A percentile compares a stretch with the other conserved stretches of the same genome.
These are phyloP conservation scores for Ranitomeya variabilis DNA, from an alignment of 2,113 vertebrate genomes.

Conservation along the genomic window DNA sequence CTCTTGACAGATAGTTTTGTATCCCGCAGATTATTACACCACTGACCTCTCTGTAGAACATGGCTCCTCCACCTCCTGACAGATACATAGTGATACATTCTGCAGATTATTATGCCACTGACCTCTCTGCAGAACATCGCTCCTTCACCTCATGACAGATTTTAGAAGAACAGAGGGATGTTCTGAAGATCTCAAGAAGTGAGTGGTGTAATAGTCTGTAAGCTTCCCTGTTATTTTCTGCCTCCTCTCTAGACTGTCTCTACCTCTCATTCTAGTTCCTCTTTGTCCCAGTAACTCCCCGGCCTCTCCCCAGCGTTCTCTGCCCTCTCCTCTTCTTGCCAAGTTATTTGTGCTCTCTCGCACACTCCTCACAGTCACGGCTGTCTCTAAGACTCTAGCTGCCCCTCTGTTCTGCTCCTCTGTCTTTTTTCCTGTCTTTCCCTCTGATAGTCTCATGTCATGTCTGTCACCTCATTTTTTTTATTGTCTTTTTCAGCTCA, in stretches of 20 bases:
- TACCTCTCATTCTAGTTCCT: not conserved
- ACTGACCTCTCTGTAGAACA: not conserved
- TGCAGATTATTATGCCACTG: conserved; percentile 1
- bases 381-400: not conserved
- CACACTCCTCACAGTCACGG: not conserved
- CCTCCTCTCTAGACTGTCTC: not conserved
- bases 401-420: too few relatives aligned
- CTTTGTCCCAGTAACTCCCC: not conserved
- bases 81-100: not conserved
- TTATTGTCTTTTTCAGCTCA: too few relatives aligned
- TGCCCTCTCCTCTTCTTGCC: not conserved
- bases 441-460: too few relatives aligned
- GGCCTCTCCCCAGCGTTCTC: conserved; percentile 3
- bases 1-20: too few relatives aligned
- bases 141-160: too few relatives aligned
- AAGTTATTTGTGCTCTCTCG: not conserved
- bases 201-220: not conserved
- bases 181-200: not conserved
- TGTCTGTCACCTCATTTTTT: too few relatives aligned
- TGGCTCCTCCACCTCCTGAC: not conserved
- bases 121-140: conserved; percentile 3
- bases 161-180: not conserved
- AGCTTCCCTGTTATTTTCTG: not conserved
- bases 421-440: too few relatives aligned
- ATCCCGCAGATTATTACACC: not conserved